Base-by-base conservation (phyloP, 35 echinoderm and acorn worm genomes). In the Anneissia japonica region DNA sequence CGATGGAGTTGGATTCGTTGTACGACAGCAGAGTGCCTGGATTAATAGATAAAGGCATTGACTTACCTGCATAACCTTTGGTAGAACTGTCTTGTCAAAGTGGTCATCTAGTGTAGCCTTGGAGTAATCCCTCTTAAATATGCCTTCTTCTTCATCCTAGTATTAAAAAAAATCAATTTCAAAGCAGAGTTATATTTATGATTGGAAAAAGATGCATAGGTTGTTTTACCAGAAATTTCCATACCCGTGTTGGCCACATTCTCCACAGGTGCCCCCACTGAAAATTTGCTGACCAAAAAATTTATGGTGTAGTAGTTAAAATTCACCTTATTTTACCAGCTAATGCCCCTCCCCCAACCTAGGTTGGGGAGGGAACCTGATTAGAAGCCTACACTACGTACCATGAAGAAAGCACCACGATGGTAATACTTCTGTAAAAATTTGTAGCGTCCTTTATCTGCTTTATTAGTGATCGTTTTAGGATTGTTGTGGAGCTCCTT, bases 41-140 rank as follows among this genome's bases (percentile, higher is more conserved):
- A n/a, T n/a, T n/a, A n/a, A n/a, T n/a, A n/a, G n/a, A n/a, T n/a
- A n/a, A n/a, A n/a, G n/a, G n/a, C n/a, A n/a, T 64, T 33, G 4
- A 38, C 82, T 39, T 82, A 97, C 94, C 94, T 97, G 94, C 94
- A 97, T 97, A 46, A 97, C 94, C 84, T 97, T 97, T 32, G 94
- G 94, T 19, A 97, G 74, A 34, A 97, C 91, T 19, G 91, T 92
- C 84, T 97, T 97, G 73, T 97, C 94, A 87, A 97, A 97, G 88
- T 97, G 94, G 82, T 97, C 94, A 77, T 97, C 94, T 43, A 97
- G 81, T 4, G 94, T 97, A 32, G 94, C 86, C 29, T 88, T 86
- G 31, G 94, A 92, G 14, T 93, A 91, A 76, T 97, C 94, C 84
- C 90, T 64, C 75, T 87, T 92, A 29, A 87, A 87, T 17, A 92